phyloP scores from a whole-genome alignment of 2,797 vertebrate genomes.

The Zalophus californianus region DNA sequence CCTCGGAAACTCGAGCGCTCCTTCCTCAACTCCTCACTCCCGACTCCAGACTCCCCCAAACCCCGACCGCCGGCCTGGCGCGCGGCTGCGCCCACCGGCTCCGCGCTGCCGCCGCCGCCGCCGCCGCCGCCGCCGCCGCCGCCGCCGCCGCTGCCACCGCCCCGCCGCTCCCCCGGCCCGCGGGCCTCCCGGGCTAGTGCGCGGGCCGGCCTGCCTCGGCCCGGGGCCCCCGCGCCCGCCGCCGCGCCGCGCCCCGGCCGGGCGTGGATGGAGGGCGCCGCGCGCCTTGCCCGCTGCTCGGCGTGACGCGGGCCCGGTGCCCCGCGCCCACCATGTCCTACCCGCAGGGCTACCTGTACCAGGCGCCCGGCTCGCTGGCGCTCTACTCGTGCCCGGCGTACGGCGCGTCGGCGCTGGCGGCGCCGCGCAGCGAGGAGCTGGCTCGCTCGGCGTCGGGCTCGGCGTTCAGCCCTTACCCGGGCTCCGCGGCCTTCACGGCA shows the following conservation, averaged over 20 bases:
- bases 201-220: constrained; percentile 54
- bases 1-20: constrained; percentile 94
- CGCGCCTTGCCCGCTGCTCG: constrained; percentile 84
- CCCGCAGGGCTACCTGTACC: constrained; percentile 99
- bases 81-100: constrained; percentile 80
- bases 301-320: constrained; percentile 84
- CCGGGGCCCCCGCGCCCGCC: constrained; percentile 31
- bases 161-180: constrained; percentile 44
- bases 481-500: constrained; percentile 97
- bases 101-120: no score
- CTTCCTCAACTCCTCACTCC: constrained; percentile 94
- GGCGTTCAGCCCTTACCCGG: constrained; percentile 98
- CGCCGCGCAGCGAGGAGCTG: constrained; percentile 97
- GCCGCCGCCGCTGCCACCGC: no score
- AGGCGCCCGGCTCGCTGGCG: constrained; percentile 98
- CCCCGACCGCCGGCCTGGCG: constrained; percentile 82
- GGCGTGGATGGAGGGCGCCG: constrained; percentile 86
- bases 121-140: no score
- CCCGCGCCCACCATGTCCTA: constrained; percentile 95
- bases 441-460: constrained; percentile 95
- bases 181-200: constrained; percentile 57
- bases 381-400: constrained; percentile 98
- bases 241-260: constrained; percentile 75
- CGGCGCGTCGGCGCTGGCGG: constrained; percentile 95
- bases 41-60: constrained; percentile 92